phyloP scores from a whole-genome alignment of 2,113 vertebrate genomes.

The Nannospalax galili region DNA sequence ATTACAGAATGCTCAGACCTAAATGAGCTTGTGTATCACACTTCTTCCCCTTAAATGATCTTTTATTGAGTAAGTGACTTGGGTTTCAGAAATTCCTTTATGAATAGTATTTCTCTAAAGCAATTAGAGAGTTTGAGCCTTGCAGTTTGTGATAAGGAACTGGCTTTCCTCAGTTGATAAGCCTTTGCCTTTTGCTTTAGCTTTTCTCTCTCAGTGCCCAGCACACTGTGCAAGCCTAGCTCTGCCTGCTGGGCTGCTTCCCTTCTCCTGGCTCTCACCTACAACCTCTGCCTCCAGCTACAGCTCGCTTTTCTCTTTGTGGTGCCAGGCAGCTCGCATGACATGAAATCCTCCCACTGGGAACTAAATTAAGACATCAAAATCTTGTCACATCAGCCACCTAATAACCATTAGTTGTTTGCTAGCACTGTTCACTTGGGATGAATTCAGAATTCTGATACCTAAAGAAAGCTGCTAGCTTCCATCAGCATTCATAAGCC shows the following conservation, averaged over 20 bases:
- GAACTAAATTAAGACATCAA: slow-evolving; percentile 82
- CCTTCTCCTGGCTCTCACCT: slow-evolving; percentile 36
- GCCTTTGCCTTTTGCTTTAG: not conserved
- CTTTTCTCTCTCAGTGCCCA: not conserved
- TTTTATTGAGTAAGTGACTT: not conserved
- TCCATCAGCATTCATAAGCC: slow-evolving; percentile 34
- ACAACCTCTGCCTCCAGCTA: not conserved
- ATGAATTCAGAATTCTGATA: slow-evolving; percentile 65
- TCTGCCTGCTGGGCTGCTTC: not conserved
- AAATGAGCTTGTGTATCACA: not conserved
- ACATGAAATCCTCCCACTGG: slow-evolving; percentile 73
- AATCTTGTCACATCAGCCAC: slow-evolving; percentile 78
- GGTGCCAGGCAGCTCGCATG: slow-evolving; percentile 56
- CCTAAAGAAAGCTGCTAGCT: slow-evolving; percentile 69
- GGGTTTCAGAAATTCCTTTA: slow-evolving; percentile 29
- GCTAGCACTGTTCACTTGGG: slow-evolving; percentile 72
- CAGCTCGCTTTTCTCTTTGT: slow-evolving; percentile 44
- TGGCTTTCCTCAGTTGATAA: not conserved
- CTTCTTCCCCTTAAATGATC: not conserved
- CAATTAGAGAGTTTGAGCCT: not conserved
- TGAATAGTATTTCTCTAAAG: not conserved
- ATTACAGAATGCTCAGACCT: not conserved
- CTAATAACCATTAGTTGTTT: slow-evolving; percentile 77
- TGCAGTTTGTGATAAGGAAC: not conserved
- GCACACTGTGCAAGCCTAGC: not conserved